phyloP scores from a whole-genome alignment of 2,888 invertebrate species.

The Saturnia pavonia region DNA sequence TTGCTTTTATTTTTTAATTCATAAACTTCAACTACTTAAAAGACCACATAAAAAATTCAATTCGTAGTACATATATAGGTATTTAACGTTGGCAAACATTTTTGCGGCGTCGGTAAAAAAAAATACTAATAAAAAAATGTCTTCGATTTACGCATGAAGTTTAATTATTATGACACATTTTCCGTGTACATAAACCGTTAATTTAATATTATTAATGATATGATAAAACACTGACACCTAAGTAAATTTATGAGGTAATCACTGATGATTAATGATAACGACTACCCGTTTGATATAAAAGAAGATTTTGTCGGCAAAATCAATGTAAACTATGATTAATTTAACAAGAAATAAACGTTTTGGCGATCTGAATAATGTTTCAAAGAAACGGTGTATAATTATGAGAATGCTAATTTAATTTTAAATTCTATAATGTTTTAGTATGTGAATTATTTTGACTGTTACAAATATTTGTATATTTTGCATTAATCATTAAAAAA shows the following conservation, averaged over 20 bases:
- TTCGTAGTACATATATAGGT: too few relatives aligned
- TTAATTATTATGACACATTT: background rate
- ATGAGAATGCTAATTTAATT: background rate
- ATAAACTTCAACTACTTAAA: too few relatives aligned
- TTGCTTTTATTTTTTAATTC: too few relatives aligned
- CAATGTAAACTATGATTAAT: conserved; percentile 13
- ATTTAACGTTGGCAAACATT: too few relatives aligned
- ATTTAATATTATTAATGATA: background rate
- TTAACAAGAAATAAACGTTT: background rate
- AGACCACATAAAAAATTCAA: too few relatives aligned
- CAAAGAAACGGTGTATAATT: background rate
- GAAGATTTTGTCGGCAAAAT: background rate
- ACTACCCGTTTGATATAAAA: background rate
- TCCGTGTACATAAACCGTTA: background rate
- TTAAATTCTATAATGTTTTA: too few relatives aligned
- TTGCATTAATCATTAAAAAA: too few relatives aligned
- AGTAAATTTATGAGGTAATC: conserved; percentile 15
- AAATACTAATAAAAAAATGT: too few relatives aligned
- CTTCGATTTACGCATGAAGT: too few relatives aligned
- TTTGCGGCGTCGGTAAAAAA: too few relatives aligned
- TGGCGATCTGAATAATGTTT: background rate
- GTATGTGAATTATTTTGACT: too few relatives aligned
- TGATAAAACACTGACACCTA: background rate
- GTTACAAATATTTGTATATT: too few relatives aligned
- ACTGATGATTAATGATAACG: conserved; percentile 7